phyloP scores from a whole-genome alignment of 2,888 invertebrate species.

The Drosophila setosimentum region DNA sequence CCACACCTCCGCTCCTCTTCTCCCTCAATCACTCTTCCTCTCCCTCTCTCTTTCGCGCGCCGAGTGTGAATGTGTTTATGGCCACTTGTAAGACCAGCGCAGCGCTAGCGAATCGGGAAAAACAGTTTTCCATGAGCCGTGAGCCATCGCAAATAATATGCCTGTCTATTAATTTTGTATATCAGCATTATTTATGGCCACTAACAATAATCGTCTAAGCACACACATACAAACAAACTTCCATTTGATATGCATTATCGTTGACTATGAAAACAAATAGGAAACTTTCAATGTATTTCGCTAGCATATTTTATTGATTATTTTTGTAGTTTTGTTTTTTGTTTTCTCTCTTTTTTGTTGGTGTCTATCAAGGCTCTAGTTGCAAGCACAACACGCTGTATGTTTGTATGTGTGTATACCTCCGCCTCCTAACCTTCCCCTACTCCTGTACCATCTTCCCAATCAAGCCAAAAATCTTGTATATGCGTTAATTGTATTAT shows the following conservation, averaged over 20 bases:
- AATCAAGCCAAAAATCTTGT: slow-evolving; percentile 47
- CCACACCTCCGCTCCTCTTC: background rate
- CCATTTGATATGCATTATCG: slow-evolving; percentile 42
- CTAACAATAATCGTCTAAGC: slow-evolving; percentile 27
- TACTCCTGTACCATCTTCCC: slow-evolving; percentile 1
- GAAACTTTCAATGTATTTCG: slow-evolving; percentile 36
- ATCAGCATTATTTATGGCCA: slow-evolving; percentile 59
- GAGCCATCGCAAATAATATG: slow-evolving; percentile 33
- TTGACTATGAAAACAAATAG: slow-evolving; percentile 10
- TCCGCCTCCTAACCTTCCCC: background rate
- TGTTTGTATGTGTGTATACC: slow-evolving; percentile 1
- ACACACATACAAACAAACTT: slow-evolving; percentile 10
- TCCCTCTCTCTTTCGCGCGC: slow-evolving; percentile 4
- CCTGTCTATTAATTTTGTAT: slow-evolving; percentile 34
- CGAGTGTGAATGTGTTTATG: slow-evolving; percentile 65
- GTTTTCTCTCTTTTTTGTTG: slow-evolving; percentile 9
- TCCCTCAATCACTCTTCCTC: background rate
- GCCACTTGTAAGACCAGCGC: slow-evolving; percentile 76
- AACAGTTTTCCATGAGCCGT: slow-evolving; percentile 28
- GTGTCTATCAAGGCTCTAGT: slow-evolving; percentile 38
- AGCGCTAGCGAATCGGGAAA: slow-evolving; percentile 30
- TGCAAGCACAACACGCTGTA: slow-evolving; percentile 32
- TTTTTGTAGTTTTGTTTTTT: slow-evolving; percentile 27
- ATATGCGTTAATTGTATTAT: slow-evolving; percentile 58
- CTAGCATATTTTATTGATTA: slow-evolving; percentile 52